phyloP scores from a whole-genome alignment of 2,888 invertebrate genomes.

The Dryadula phaetusa region DNA sequence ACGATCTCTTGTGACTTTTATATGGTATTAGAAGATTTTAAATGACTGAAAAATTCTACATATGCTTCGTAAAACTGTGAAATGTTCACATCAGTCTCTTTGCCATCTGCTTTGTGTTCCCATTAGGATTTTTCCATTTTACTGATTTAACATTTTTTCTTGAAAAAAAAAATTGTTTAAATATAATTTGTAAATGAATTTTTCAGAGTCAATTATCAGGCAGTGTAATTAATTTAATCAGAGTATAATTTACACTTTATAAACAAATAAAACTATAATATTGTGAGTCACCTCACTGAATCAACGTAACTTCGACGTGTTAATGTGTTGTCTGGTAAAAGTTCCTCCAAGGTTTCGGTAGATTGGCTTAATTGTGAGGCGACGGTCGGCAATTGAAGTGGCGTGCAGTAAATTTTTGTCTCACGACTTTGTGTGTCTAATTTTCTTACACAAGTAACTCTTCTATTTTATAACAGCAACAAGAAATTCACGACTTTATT shows the following conservation, averaged over 20 bases:
- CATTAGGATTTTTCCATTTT: too few species aligned
- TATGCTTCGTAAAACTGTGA: background rate
- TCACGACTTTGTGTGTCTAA: background rate
- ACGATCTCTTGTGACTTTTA: constrained; percentile 58
- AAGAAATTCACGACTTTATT: constrained; percentile 8
- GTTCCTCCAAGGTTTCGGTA: constrained; percentile 33
- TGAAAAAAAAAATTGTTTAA: too few species aligned
- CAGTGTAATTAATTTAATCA: too few species aligned
- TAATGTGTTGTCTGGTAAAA: constrained; percentile 26
- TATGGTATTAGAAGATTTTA: constrained; percentile 51
- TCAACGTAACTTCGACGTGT: background rate
- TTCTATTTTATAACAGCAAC: constrained; percentile 8
- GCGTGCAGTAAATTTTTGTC: constrained; percentile 31
- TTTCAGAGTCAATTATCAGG: too few species aligned
- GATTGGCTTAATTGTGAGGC: constrained; percentile 36
- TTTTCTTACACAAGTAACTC: constrained; percentile 19
- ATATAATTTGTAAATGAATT: too few species aligned
- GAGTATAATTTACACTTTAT: too few species aligned
- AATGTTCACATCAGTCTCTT: too few species aligned
- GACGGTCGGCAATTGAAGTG: constrained; percentile 33
- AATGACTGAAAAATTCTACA: background rate
- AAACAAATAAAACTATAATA: background rate
- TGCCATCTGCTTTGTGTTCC: too few species aligned
- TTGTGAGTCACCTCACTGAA: background rate
- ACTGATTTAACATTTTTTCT: too few species aligned